Base-by-base conservation (phyloP, 2,888 invertebrate genomes). In the Volucella inflata region DNA sequence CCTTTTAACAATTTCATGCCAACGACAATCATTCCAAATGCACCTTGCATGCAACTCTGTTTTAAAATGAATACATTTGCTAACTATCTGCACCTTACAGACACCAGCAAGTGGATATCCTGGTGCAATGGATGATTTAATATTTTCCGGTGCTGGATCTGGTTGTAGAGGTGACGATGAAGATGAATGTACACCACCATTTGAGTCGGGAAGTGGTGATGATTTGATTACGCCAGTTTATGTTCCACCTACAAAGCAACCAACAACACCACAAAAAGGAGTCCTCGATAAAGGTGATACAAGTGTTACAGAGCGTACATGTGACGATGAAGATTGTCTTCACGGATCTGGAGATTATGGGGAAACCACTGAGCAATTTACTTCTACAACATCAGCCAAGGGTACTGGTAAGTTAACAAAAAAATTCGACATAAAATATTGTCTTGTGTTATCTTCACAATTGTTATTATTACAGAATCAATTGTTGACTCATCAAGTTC, bases 221-320 rank as follows among this genome's bases (percentile, higher is more conserved):
- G 98, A 98, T 91, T 94, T 98, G 74, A 97, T 98, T 88, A 98
- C 97, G 0, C 98, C 98, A 0, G 97, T 98, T 1, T 97, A 97
- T 91, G 96, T 97, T 12, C 97, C 97, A 0, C 96, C 97, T 1
- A 95, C 95, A 42, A 94, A 94, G 88, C 96, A 96, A 12, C 95
- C 95, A 10, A 95, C 95, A 1, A 94, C 93, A 44, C 89, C 91
- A 62, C 89, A 89, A 92, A 65, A 90, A 91, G 89, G 89, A 30
- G 88, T 87, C 8, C 71, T 87, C 1, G 89, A 89, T 51, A 90
- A 89, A 68, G 83, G 72, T 48, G 87, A 84, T 8, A 57, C 75
- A 2, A 84, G 84, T 71, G 87, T 77, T 70, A 91, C 91, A 0
- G 91, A 92, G 90, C 94, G 94, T 76, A 94, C 94, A 0, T 96